Base-by-base conservation (phyloP, 2,113 vertebrate genomes). In the Pterocles burchelli region DNA sequence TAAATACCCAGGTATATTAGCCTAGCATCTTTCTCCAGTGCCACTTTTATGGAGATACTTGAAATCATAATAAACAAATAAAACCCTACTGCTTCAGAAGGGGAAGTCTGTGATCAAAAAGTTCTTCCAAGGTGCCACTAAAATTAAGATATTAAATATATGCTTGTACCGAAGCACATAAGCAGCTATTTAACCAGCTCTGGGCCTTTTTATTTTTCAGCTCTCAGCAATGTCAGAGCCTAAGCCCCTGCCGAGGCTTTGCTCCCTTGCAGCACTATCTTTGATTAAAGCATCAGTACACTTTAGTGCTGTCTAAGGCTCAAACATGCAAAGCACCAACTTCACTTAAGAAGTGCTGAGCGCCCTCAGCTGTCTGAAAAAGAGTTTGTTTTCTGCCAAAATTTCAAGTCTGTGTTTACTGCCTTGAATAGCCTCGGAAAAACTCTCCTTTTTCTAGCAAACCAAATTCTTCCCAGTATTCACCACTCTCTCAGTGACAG, bases 331-430 rank as follows among this genome's bases (percentile, higher is more conserved):
- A 41, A 88, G n/a, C 3, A 11, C 29, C 48, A 68, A 1, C 24
- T 4, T 68, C 61, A 48, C 13, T 45, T 17, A 21, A n/a, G 36
- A 73, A 82, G 89, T 13, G 31, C 77, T 65, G 65, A 92, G 91
- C 89, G 84, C 95, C 96, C 95, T 88, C 94, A 87, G 48, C 93
- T 95, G 95, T 85, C 87, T 46, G 58, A 89, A 85, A 78, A 88
- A 25, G 13, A 31, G 2, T 55, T 66, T 45, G 51, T 33, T 89
- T 79, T 57, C 63, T 48, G 43, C 11, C 31, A 73, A 5, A 55
- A 78, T 24, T 26, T 58, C 34, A 66, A 51, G 36, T 28, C 57
- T 78, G 13, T 28, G 22, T 57, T 81, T 18, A 49, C 31, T 18
- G 34, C 21, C 45, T 59, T 52, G 38, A 85, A 85, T 1, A 76